Base-by-base conservation (phyloP, 2,113 vertebrate genomes). In the Bucco capensis region DNA sequence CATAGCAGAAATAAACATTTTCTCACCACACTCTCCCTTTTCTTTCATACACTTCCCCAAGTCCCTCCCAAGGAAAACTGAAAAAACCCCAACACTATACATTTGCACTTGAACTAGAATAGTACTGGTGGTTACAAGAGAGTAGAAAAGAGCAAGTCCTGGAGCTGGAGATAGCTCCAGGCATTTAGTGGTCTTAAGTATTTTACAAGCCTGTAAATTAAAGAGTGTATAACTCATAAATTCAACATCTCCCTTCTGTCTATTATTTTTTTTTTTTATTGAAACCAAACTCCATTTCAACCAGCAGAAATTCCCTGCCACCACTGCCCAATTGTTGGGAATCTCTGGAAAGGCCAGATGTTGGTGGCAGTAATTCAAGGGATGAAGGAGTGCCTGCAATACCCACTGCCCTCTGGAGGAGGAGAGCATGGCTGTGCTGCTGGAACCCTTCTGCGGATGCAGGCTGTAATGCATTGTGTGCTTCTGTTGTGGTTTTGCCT, bases 271-370 rank as follows among this genome's bases (percentile, higher is more conserved):
- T 50, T 51, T 62, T 90, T 66, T 49, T 76, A 93, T 81, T 91
- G 84, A 95, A 97, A 58, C 62, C 79, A 92, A 90, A 95, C 94
- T 87, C 81, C 60, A 69, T 93, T 92, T 77, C 86, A 89, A 65
- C 44, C 51, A 78, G 31, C 16, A 73, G 71, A 90, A 61, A 70
- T 84, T 86, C 85, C 21, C 62, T 2, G 0, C 56, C 46, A 72
- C 44, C 79, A 37, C 73, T 4, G 1, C 12, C 49, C 49, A 49
- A 61, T 92, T 85, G 72, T 64, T 94, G 85, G 44, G 81, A 90
- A 78, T 33, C 23, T 93, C 72, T 64, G 87, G 76, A 85, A 53
- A 74, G 79, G 57, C 77, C 87, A 95, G 90, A 93, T 88, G 84
- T 62, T 86, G 71, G 69, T 47, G 33, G 38, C 50, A 74, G 44